These are phyloP conservation scores for Pedetes capensis DNA, from an alignment of 2,113 vertebrate genomes.

Conservation along the genomic window DNA sequence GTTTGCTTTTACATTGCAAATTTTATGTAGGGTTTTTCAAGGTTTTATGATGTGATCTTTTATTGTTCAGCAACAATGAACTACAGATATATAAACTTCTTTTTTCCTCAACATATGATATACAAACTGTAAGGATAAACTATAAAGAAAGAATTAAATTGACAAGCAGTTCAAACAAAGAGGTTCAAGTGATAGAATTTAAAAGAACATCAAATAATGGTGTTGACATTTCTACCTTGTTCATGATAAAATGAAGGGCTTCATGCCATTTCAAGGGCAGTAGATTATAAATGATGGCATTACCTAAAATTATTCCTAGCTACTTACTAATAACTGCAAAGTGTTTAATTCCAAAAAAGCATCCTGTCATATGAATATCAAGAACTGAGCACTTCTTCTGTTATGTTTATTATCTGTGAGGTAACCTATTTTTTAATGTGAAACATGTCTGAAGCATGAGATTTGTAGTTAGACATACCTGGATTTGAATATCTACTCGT, in stretches of 20 bases:
- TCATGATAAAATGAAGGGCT: conserved; percentile 12
- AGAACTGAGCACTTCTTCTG: not conserved
- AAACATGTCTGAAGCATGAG: not conserved
- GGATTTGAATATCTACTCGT: not conserved
- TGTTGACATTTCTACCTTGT: not conserved
- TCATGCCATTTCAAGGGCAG: not conserved
- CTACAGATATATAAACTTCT: not conserved
- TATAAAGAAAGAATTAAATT: not conserved
- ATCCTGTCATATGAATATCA: not conserved
- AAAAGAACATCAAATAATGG: not conserved
- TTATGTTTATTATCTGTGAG: not conserved
- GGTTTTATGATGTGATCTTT: not conserved
- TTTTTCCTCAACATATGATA: not conserved
- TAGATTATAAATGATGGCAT: not conserved
- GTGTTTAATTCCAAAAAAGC: not conserved
- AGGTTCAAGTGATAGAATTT: not conserved
- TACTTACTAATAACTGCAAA: not conserved
- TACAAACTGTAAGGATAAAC: not conserved
- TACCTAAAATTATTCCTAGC: conserved; percentile 7
- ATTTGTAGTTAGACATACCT: not conserved
- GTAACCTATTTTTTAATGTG: not conserved
- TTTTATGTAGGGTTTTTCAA: not conserved
- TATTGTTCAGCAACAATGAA: not conserved
- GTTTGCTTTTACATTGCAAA: not conserved
- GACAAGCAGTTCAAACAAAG: not conserved